Evolutionary conservation across 2,888 invertebrate genomes (phyloP).

Genomic region (Tuberolachnus salignus): DNA sequence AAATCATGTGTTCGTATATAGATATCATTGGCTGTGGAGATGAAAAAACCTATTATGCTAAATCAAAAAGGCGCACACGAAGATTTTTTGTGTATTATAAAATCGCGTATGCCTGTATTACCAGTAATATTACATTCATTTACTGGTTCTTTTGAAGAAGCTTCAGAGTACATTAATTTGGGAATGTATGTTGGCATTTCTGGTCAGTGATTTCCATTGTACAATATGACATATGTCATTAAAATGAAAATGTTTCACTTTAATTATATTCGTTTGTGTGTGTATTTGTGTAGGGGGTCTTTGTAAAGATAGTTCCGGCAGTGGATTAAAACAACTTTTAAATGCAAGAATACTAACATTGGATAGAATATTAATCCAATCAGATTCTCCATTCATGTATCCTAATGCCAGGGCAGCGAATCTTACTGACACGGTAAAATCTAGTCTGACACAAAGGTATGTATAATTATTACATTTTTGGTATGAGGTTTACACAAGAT

Average conservation of each 20-base stretch:
- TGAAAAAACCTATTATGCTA: slow-evolving; percentile 85
- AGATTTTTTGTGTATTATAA: slow-evolving; percentile 78
- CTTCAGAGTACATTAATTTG: slow-evolving; percentile 79
- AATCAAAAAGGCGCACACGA: slow-evolving; percentile 92
- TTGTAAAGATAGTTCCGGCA: slow-evolving; percentile 83
- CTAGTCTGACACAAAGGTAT: slow-evolving; percentile 72
- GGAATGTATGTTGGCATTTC: slow-evolving; percentile 62
- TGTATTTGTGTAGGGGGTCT: slow-evolving; percentile 69
- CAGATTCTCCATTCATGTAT: slow-evolving; percentile 96
- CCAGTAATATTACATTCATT: slow-evolving; percentile 93
- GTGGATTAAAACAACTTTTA: slow-evolving; percentile 80
- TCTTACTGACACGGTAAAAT: slow-evolving; percentile 84
- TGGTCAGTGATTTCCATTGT: slow-evolving; percentile 53
- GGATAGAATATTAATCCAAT: slow-evolving; percentile 85
- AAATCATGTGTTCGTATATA: slow-evolving; percentile 61
- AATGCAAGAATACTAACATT: slow-evolving; percentile 81
- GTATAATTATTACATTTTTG: too few species aligned
- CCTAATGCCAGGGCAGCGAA: slow-evolving; percentile 93
- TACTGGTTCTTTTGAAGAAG: slow-evolving; percentile 86
- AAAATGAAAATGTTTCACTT: too few species aligned
- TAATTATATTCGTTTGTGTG: slow-evolving; percentile 6
- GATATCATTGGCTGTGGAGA: slow-evolving; percentile 83
- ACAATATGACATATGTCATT: background rate
- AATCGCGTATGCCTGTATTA: slow-evolving; percentile 66
- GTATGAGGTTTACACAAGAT: too few species aligned